A percentile compares a stretch with the other conserved stretches of the same genome.
phyloP scores from a whole-genome alignment of 2,797 vertebrate genomes.

The Mus minutoides region DNA sequence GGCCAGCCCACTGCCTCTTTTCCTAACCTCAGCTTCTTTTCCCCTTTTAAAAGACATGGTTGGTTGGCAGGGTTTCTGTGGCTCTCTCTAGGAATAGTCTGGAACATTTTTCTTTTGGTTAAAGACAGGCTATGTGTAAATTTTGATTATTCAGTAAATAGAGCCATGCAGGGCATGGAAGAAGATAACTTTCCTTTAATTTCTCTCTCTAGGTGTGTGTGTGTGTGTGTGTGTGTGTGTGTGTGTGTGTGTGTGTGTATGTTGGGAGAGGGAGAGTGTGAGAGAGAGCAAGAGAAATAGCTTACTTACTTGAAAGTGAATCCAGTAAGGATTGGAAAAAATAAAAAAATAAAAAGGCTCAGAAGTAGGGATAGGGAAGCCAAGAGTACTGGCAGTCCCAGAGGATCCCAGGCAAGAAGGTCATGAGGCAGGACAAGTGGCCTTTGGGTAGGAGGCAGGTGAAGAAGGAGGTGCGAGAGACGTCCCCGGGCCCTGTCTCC shows the following conservation, averaged over 20 bases:
- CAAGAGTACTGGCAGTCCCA: too few species aligned
- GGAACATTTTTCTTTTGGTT: neutral
- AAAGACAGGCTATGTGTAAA: neutral
- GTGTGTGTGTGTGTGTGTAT: too few species aligned
- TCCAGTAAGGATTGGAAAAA: neutral
- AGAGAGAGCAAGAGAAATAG: neutral
- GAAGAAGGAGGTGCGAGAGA: neutral
- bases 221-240: too few species aligned
- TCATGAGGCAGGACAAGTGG: neutral
- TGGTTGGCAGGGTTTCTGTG: neutral
- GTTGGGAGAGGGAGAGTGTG: too few species aligned
- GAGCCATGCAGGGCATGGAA: neutral
- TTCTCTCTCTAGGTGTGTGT: neutral
- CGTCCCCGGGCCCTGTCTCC: too few species aligned
- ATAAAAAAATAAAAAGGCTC: neutral
- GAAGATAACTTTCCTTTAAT: neutral
- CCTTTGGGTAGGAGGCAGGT: neutral
- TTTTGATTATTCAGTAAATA: neutral
- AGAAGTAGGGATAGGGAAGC: neutral
- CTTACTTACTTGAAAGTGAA: neutral
- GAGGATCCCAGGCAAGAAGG: neutral
- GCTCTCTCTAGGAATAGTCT: neutral
- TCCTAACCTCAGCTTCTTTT: neutral
- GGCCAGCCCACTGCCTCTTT: neutral
- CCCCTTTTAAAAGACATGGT: neutral